Base-by-base conservation (phyloP, 2,797 vertebrate genomes). In the Helicolenus hilgendorfi region DNA sequence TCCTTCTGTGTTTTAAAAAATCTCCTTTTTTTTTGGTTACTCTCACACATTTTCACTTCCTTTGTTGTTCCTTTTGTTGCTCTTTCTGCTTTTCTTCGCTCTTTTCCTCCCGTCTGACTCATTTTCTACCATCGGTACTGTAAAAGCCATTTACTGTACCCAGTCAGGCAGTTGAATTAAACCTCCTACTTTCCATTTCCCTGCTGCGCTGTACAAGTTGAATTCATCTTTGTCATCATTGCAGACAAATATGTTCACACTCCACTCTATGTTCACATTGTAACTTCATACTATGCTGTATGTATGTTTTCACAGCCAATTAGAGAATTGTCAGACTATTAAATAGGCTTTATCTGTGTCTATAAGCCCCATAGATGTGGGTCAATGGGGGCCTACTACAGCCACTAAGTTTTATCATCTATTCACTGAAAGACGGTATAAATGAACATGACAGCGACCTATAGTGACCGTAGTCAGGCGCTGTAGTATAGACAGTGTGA, bases 121-220 rank as follows among this genome's bases (percentile, higher is more conserved):
- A 83, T 75, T 77, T 80, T 70, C 36, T 35, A n/a, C 20, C 62
- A 45, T 72, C 38, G 59, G 31, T 55, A 18, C 62, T 68, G n/a
- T 68, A 36, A 74, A 69, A 72, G 65, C 41, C 53, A 26, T 70
- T 80, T 74, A 83, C 14, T 60, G 26, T 20, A 63, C 5, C 11
- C 62, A 69, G 53, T 24, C 26, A 71, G 68, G 26, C 65, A 45
- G 15, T 38, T 77, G 38, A 64, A 83, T 77, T 70, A 65, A 74
- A 75, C 10, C n/a, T 55, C 14, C n/a, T 71, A 35, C 41, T 79
- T 77, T 73, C 5, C 14, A 45, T 81, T 70, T 55, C 36, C 33
- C 63, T 41, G 35, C 56, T 72, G n/a, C 26, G 41, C 74, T 72
- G 31, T 56, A 31, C 29, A 68, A 79, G 81, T 84, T 85, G 35